These are phyloP conservation scores for Gymnobelideus leadbeateri DNA, from an alignment of 2,113 vertebrate genomes.

Conservation along the genomic window DNA sequence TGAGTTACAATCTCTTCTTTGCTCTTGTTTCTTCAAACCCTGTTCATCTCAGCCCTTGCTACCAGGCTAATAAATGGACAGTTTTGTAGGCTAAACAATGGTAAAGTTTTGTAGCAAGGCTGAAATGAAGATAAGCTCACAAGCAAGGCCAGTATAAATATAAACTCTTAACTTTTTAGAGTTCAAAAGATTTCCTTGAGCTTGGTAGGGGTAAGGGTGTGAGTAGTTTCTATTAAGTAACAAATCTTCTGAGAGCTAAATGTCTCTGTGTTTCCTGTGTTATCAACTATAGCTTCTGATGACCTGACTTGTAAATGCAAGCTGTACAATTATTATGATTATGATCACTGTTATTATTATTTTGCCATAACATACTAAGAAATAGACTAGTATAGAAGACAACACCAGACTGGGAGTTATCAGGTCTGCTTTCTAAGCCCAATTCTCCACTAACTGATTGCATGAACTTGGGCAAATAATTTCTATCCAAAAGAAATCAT, in stretches of 20 bases:
- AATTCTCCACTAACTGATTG: neutral
- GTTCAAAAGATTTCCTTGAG: neutral
- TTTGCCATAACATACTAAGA: neutral
- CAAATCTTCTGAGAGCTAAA: neutral
- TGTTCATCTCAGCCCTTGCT: neutral
- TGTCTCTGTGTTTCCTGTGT: neutral
- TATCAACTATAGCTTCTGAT: neutral
- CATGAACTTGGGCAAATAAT: neutral
- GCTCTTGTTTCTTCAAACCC: neutral
- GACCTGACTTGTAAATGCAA: neutral
- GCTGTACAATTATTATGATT: too few species aligned
- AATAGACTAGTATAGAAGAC: neutral
- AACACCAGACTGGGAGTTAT: neutral
- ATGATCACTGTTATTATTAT: neutral
- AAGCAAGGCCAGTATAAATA: neutral
- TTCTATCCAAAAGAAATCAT: neutral
- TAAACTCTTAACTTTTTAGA: neutral
- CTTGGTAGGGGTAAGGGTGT: neutral
- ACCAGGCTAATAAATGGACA: neutral
- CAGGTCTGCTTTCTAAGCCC: neutral
- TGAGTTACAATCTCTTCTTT: neutral
- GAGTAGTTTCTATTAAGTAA: neutral
- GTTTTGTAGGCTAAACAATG: neutral
- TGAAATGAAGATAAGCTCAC: neutral
- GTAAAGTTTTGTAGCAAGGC: neutral